Evolutionary conservation across 2,888 invertebrate genomes (phyloP), one percentile per base, ranked within the genome.

Genomic region (Tridacna crocea): DNA sequence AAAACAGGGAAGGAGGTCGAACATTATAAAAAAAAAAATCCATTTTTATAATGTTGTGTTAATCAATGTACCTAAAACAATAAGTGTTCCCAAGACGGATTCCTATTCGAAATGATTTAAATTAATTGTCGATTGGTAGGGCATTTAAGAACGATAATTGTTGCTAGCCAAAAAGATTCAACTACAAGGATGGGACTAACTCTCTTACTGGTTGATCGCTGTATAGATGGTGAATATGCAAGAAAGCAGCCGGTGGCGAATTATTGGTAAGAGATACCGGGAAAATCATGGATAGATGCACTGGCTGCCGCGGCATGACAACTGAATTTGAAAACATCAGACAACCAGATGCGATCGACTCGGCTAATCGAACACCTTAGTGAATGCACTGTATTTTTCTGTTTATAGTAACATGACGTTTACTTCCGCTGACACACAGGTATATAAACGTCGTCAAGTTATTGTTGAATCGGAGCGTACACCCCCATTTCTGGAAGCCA

Each of bases 351-450:
- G 36, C 2, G 8, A 8, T 61, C 2, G 22, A 22, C 6, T 15
- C 19, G 51, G 2, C 12, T 47, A 22, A 51, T 26, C n/a, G 70
- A 51, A 70, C 70, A 51, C 24, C 51, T 15, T 24, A 51, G 0
- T 15, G 26, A 70, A 51, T 22, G 51, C 17, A 15, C 51, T 70
- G 70, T 70, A 70, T 19, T 48, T 47, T 70, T 24, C 61, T 70
- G 51, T 70, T 70, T 51, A 51, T 70, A 70, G 70, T 70, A 51
- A 73, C 60, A 73, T 73, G 73, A 73, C 73, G 73, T 60, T 24
- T 19, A 15, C 13, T 17, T 58, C 60, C 36, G 36, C 58, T 60
- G 6, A 58, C 24, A 36, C 2, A 36, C 3, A 22, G 55, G 58
- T 76, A 76, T 76, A 76, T 76, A 76, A 70, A 68, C 76, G n/a